Percentiles rank a stretch among this genome's conserved stretches.
Evolutionary conservation across 1,140 invertebrate genomes (phyloP).

Genomic region (Pseudoatta argentina): DNA sequence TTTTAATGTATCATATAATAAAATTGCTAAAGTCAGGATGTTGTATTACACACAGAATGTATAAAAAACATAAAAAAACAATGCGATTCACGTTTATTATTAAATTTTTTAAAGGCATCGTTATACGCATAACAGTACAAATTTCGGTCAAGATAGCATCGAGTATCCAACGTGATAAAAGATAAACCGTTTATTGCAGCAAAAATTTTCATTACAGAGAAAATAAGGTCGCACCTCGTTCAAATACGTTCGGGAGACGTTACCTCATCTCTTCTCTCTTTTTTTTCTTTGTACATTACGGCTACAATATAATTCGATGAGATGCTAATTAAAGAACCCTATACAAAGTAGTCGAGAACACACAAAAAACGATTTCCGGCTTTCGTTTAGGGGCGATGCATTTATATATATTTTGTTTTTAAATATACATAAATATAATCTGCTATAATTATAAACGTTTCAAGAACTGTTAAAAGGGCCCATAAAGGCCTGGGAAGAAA

Average conservation of each 20-base stretch:
- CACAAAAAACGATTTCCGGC: constrained; percentile 52
- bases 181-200: constrained; percentile 62
- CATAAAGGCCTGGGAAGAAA: constrained; percentile 55
- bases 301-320: constrained; percentile 55
- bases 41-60: too few species aligned
- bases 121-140: not conserved
- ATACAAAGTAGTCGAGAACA: constrained; percentile 50
- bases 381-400: constrained; percentile 66
- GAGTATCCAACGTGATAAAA: constrained; percentile 43
- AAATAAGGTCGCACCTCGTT: constrained; percentile 56
- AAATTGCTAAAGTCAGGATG: constrained; percentile 1
- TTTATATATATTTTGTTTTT: constrained; percentile 79
- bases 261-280: not conserved
- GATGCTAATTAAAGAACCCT: constrained; percentile 34
- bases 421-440: constrained; percentile 82
- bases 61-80: not conserved
- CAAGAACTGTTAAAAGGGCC: constrained; percentile 70
- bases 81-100: not conserved
- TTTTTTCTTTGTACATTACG: constrained; percentile 32
- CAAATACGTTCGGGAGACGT: constrained; percentile 1
- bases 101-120: not conserved
- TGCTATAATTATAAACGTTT: constrained; percentile 79
- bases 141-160: constrained; percentile 7
- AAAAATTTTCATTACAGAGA: constrained; percentile 61
- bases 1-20: not conserved